phyloP scores from a whole-genome alignment of 1,140 invertebrate species.

The Danaus plexippus region DNA sequence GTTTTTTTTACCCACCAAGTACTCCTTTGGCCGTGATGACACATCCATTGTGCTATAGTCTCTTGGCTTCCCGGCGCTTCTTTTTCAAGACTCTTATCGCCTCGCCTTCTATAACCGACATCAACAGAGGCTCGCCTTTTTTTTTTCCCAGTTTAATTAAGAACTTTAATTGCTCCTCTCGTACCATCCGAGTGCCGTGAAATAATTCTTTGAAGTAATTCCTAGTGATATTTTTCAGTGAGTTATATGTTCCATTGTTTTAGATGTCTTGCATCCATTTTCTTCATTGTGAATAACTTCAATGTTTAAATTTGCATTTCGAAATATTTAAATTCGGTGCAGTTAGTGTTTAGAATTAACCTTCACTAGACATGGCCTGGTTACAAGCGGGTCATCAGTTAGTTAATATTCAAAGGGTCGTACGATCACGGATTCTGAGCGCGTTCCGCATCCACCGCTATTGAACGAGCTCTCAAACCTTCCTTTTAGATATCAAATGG shows the following conservation, averaged over 20 bases:
- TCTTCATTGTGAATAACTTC: no score
- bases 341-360: constrained; percentile 37
- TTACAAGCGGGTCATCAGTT: constrained; percentile 51
- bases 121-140: constrained; percentile 26
- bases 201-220: constrained; percentile 23
- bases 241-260: no score
- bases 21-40: constrained; percentile 6
- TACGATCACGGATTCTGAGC: constrained; percentile 54
- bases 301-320: background rate
- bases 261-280: no score
- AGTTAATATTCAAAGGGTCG: constrained; percentile 65
- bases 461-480: constrained; percentile 37
- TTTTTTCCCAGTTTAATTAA: constrained; percentile 37
- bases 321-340: constrained; percentile 2
- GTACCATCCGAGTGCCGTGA: constrained; percentile 8
- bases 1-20: no score
- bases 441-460: constrained; percentile 44
- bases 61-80: constrained; percentile 8
- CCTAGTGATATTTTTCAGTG: background rate
- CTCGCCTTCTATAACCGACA: constrained; percentile 22
- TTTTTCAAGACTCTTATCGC: constrained; percentile 24
- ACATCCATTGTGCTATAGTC: constrained; percentile 20
- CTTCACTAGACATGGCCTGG: constrained; percentile 40
- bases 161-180: constrained; percentile 34
- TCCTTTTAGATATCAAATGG: constrained; percentile 40